Evolutionary conservation across 2,797 vertebrate species (phyloP).

Genomic region (Enteromius fasciolatus): DNA sequence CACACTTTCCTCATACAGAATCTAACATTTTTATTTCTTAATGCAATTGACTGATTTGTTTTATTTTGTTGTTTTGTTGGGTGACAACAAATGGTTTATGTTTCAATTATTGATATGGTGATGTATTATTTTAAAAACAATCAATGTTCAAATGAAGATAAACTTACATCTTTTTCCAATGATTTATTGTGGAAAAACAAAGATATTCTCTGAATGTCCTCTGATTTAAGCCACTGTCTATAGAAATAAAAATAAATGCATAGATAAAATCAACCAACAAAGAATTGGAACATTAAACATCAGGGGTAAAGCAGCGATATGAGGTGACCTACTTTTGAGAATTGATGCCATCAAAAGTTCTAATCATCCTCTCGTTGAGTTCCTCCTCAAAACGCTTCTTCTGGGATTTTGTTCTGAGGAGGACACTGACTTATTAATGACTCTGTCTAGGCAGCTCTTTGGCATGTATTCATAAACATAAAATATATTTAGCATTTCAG

Average conservation of each 20-base stretch:
- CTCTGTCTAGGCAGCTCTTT: not conserved
- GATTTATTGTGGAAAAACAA: constrained; percentile 96
- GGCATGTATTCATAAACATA: not conserved
- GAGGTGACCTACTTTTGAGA: constrained; percentile 88
- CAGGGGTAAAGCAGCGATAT: not conserved
- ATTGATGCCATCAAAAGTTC: constrained; percentile 96
- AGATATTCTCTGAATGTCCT: constrained; percentile 98
- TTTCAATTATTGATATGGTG: not conserved
- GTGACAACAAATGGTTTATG: not conserved
- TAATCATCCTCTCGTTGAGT: constrained; percentile 95
- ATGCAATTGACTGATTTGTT: not conserved
- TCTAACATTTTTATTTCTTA: not conserved
- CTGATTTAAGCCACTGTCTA: constrained; percentile 98
- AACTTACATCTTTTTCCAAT: constrained; percentile 91
- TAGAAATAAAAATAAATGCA: not conserved
- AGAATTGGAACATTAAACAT: not conserved
- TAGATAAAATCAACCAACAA: not conserved
- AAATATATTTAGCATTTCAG: not conserved
- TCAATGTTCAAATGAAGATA: constrained; percentile 53
- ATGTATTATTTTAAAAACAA: not conserved
- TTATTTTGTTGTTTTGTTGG: not conserved
- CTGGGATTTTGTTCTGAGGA: constrained; percentile 91
- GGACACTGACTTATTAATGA: not conserved
- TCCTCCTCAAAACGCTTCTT: constrained; percentile 96
- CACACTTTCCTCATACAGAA: constrained; percentile 27